Evolutionary conservation across 2,113 vertebrate genomes (phyloP).

Genomic region (Hepsetus odoe): DNA sequence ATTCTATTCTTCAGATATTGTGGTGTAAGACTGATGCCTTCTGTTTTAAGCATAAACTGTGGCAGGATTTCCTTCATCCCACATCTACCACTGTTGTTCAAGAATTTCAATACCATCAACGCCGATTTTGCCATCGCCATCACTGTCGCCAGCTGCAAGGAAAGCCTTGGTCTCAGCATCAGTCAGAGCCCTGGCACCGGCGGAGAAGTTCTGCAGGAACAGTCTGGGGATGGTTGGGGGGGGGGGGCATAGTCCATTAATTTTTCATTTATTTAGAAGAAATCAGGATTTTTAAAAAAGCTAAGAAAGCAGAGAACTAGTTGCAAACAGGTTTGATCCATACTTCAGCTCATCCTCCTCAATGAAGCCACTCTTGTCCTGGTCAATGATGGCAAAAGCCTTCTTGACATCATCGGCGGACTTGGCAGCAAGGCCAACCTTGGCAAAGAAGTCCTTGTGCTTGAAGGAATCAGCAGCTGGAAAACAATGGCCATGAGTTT

Average conservation of each 20-base stretch:
- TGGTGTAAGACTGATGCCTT: neutral
- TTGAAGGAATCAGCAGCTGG: slow-evolving; percentile 83
- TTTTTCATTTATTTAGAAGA: neutral
- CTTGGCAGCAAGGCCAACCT: slow-evolving; percentile 78
- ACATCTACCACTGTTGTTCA: neutral
- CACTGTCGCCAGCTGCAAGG: slow-evolving; percentile 76
- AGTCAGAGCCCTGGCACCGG: slow-evolving; percentile 73
- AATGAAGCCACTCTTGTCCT: slow-evolving; percentile 83
- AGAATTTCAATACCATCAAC: slow-evolving; percentile 60
- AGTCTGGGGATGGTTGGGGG: slow-evolving; percentile 58
- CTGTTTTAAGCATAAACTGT: neutral
- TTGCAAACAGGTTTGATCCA: slow-evolving; percentile 36
- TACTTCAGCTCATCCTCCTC: slow-evolving; percentile 87
- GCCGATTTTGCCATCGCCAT: slow-evolving; percentile 83
- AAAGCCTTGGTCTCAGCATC: slow-evolving; percentile 76
- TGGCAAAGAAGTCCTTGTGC: slow-evolving; percentile 80
- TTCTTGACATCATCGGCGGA: slow-evolving; percentile 73
- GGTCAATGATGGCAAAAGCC: slow-evolving; percentile 82
- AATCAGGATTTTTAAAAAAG: neutral
- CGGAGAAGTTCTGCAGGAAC: slow-evolving; percentile 82
- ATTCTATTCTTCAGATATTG: neutral
- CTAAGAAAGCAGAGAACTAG: neutral
- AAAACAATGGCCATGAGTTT: slow-evolving; percentile 16
- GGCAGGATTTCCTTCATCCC: neutral
- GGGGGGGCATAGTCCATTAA: neutral